Evolutionary conservation across 2,888 invertebrate species (phyloP).

Genomic region (Cabera pusaria): DNA sequence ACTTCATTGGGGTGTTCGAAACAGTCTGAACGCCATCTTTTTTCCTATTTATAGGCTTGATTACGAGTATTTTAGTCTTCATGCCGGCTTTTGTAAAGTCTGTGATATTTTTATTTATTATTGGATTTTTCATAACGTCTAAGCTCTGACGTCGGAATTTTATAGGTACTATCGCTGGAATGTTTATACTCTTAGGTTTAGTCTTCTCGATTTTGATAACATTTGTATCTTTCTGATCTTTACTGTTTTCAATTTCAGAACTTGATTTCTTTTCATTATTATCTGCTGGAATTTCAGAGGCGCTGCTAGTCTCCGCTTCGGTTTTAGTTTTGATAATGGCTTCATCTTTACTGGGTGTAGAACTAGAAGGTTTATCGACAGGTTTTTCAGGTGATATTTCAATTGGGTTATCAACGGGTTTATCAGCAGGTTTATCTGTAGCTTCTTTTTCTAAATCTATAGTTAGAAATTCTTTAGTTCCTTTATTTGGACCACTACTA

Average conservation of each 20-base stretch:
- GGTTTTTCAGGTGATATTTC: too few species aligned
- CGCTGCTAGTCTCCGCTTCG: conserved; percentile 9
- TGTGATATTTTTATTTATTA: conserved; percentile 68
- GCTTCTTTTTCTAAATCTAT: conserved; percentile 25
- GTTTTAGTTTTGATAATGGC: conserved; percentile 14
- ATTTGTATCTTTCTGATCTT: conserved; percentile 16
- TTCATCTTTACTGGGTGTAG: conserved; percentile 6
- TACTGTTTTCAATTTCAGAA: conserved; percentile 3
- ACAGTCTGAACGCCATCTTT: conserved; percentile 54
- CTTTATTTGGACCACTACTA: conserved; percentile 90
- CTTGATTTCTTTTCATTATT: conserved; percentile 1
- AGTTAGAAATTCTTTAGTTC: conserved; percentile 29
- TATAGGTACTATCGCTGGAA: conserved; percentile 57
- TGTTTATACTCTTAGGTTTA: conserved; percentile 35
- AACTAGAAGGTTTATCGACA: too few species aligned
- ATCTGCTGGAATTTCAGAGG: not conserved
- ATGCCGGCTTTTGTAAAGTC: conserved; percentile 72
- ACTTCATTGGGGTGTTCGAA: conserved; percentile 56
- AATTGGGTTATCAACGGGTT: too few species aligned
- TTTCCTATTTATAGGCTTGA: conserved; percentile 70
- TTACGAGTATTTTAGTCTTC: conserved; percentile 76
- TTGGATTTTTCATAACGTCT: conserved; percentile 70
- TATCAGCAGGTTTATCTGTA: not conserved
- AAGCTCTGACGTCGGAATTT: conserved; percentile 67
- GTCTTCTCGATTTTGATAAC: conserved; percentile 7